Percentiles rank a stretch among this genome's conserved stretches.
Conservation (phyloP, 2,797 vertebrate genomes). For the Hyperoplus lanceolatus region DNA sequence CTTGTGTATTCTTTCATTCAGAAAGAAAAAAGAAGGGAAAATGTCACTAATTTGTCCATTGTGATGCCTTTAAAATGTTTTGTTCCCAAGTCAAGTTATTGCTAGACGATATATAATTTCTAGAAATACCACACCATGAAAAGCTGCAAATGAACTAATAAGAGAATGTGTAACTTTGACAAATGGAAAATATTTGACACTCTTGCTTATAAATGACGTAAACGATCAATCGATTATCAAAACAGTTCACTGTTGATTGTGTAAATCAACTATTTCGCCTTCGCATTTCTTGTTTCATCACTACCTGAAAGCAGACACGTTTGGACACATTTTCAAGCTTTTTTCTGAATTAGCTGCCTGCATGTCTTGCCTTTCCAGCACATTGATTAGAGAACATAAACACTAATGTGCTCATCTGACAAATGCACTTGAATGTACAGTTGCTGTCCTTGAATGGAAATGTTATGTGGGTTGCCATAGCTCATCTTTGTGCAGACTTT, state of each 20-base stretch:
- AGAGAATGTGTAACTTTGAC: background rate
- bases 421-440: slow-evolving; percentile 34
- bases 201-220: background rate
- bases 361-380: background rate
- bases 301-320: background rate
- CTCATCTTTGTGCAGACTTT: slow-evolving; percentile 14
- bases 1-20: background rate
- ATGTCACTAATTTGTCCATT: background rate
- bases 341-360: slow-evolving; percentile 5
- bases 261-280: background rate
- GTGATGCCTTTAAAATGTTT: too few species aligned
- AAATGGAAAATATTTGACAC: background rate
- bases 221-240: background rate
- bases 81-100: too few species aligned
- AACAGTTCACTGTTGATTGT: background rate
- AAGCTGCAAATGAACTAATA: background rate
- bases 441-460: background rate
- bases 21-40: background rate
- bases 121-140: background rate
- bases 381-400: background rate
- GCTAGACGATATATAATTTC: background rate
- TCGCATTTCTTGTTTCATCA: background rate
- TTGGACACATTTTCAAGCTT: slow-evolving; percentile 13
- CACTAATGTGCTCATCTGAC: slow-evolving; percentile 7
- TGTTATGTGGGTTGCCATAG: slow-evolving; percentile 22